phyloP scores from a whole-genome alignment of 2,888 invertebrate genomes.

The Tridacna crocea region DNA sequence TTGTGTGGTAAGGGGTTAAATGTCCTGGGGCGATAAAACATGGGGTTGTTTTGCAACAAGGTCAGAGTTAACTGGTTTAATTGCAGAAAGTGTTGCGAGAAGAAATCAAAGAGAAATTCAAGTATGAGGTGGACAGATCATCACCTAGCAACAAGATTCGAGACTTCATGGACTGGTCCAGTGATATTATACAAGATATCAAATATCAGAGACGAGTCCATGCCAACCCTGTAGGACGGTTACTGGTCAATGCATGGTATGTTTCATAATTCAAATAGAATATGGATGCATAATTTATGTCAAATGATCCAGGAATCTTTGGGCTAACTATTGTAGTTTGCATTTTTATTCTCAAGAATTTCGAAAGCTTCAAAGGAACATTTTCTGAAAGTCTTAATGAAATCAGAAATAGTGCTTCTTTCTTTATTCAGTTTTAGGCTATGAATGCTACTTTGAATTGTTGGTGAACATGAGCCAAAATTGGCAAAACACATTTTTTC shows the following conservation, averaged over 20 bases:
- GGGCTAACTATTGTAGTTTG: not conserved
- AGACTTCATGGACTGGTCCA: conserved; percentile 84
- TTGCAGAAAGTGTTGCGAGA: conserved; percentile 81
- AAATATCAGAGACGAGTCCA: conserved; percentile 81
- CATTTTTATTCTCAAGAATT: not conserved
- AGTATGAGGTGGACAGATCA: conserved; percentile 83
- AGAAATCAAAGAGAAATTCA: conserved; percentile 83
- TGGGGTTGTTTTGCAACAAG: too few relatives aligned
- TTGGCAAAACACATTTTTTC: too few relatives aligned
- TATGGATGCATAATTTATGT: not conserved
- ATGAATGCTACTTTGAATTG: too few relatives aligned
- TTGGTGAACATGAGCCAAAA: too few relatives aligned
- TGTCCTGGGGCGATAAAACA: too few relatives aligned
- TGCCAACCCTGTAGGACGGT: conserved; percentile 72
- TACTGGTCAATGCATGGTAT: conserved; percentile 81
- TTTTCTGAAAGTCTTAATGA: too few relatives aligned
- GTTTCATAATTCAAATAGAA: not conserved
- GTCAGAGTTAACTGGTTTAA: not conserved
- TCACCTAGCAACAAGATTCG: conserved; percentile 83
- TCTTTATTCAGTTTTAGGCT: too few relatives aligned
- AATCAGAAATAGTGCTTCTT: too few relatives aligned
- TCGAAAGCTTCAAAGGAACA: too few relatives aligned
- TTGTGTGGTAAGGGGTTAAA: too few relatives aligned
- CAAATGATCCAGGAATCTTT: not conserved
- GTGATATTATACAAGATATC: conserved; percentile 83